phyloP scores from a whole-genome alignment of 2,797 vertebrate species.

The Sternotherus odoratus region DNA sequence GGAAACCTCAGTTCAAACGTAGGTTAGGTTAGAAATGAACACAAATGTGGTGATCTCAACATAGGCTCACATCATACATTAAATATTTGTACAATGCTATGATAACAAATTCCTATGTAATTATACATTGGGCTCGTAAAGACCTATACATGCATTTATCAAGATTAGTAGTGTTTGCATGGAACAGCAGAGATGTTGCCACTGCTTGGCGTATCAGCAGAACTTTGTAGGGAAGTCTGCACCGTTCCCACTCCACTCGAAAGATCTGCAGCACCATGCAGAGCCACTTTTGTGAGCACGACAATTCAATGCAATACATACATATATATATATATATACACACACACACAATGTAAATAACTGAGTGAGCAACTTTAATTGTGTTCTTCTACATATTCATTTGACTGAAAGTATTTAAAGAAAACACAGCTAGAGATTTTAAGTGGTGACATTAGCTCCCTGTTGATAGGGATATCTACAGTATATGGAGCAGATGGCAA shows the following conservation, averaged over 20 bases:
- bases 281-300: background rate
- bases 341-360: background rate
- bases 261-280: background rate
- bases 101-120: background rate
- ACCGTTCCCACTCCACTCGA: background rate
- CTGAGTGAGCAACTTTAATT: background rate
- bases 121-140: background rate
- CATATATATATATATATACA: too few relatives aligned
- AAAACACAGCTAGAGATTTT: background rate
- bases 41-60: background rate
- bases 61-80: background rate
- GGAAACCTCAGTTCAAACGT: background rate
- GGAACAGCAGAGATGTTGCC: background rate
- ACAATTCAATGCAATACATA: background rate
- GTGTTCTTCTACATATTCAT: background rate
- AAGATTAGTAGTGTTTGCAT: rapidly evolving
- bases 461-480: slow-evolving; percentile 18
- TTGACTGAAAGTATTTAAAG: background rate
- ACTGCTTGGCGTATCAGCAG: background rate
- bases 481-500: slow-evolving; percentile 18
- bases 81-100: background rate
- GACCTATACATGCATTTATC: background rate
- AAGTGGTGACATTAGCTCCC: slow-evolving; percentile 33
- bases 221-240: background rate
- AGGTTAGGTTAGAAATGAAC: background rate